Evolutionary conservation across 2,797 vertebrate genomes (phyloP).

Genomic region (Betta splendens): DNA sequence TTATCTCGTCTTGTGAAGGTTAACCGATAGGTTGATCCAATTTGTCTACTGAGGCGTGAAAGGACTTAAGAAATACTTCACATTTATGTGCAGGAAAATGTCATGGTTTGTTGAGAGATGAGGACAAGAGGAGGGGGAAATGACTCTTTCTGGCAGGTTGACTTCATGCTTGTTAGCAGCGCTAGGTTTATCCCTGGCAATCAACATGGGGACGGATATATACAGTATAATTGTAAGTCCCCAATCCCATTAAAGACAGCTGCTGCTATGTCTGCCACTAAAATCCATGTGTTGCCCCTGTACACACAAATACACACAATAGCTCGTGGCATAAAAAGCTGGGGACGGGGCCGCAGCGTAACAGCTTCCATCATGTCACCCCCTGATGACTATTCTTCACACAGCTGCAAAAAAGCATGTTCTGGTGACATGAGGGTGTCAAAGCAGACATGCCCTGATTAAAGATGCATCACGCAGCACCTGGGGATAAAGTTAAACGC

Average conservation of each 20-base stretch:
- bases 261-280: constrained; percentile 42
- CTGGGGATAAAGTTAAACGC: constrained; percentile 53
- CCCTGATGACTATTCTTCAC: constrained; percentile 60
- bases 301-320: constrained; percentile 11
- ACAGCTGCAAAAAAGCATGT: constrained; percentile 53
- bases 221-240: constrained; percentile 66
- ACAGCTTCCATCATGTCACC: constrained; percentile 44
- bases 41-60: constrained; percentile 79
- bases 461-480: constrained; percentile 61
- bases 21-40: constrained; percentile 83
- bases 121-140: constrained; percentile 69
- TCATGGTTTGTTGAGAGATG: constrained; percentile 81
- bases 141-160: constrained; percentile 71
- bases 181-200: constrained; percentile 79
- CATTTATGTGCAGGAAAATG: constrained; percentile 76
- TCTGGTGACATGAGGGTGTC: constrained; percentile 60
- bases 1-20: constrained; percentile 81
- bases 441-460: constrained; percentile 66
- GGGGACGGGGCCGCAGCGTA: constrained; percentile 26
- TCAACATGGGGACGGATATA: constrained; percentile 68
- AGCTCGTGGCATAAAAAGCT: constrained; percentile 23
- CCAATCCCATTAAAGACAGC: constrained; percentile 63
- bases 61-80: constrained; percentile 81
- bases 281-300: constrained; percentile 39
- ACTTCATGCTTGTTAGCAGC: constrained; percentile 75